A percentile compares a stretch with the other conserved stretches of the same genome.
phyloP scores from a whole-genome alignment of 2,888 invertebrate species.

The Serripes groenlandicus region DNA sequence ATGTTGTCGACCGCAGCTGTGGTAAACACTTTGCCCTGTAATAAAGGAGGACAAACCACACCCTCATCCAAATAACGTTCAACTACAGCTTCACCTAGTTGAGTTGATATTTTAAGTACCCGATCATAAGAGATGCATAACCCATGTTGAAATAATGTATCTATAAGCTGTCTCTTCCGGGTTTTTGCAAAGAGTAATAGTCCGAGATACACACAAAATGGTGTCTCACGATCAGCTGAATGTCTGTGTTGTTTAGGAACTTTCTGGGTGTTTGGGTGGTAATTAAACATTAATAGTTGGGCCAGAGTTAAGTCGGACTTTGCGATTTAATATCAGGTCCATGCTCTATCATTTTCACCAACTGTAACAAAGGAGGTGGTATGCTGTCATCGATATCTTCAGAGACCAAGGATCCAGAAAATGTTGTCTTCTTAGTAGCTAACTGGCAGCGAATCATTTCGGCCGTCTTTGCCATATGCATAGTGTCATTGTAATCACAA shows the following conservation, averaged over 20 bases:
- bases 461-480: conserved; percentile 65
- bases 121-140: conserved; percentile 59
- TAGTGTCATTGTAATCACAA: conserved; percentile 60
- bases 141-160: conserved; percentile 14
- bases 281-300: conserved; percentile 43
- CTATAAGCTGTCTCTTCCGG: conserved; percentile 12
- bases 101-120: conserved; percentile 70
- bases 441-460: conserved; percentile 64
- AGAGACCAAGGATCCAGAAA: conserved; percentile 53
- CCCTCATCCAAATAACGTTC: conserved; percentile 51
- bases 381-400: conserved; percentile 46
- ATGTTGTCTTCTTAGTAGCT: conserved; percentile 38
- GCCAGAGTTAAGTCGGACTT: conserved; percentile 42
- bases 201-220: conserved; percentile 31
- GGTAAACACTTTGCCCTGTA: conserved; percentile 66
- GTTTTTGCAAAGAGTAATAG: background rate
- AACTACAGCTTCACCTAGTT: conserved; percentile 59
- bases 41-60: conserved; percentile 52
- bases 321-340: conserved; percentile 44
- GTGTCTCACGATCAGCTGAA: conserved; percentile 45
- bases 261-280: conserved; percentile 32
- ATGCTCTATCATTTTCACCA: conserved; percentile 62
- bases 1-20: conserved; percentile 72
- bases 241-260: conserved; percentile 24
- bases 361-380: conserved; percentile 36